Percentiles rank a stretch among this genome's conserved stretches.
Conservation (phyloP, 2,888 invertebrate genomes). For the Yponomeuta evonymella region DNA sequence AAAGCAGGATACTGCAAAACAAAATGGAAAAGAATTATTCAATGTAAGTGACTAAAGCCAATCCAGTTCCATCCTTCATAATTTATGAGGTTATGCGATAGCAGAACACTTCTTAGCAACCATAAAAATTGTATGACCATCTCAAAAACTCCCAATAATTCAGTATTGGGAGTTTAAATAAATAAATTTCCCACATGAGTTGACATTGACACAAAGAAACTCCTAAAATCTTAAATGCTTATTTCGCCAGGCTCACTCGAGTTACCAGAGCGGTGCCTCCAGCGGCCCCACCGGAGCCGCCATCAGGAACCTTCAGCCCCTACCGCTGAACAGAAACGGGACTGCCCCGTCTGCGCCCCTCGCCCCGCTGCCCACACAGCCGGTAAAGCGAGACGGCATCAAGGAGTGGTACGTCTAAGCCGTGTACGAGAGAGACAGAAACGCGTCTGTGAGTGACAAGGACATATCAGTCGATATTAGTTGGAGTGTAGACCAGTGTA, state of each 20-base stretch:
- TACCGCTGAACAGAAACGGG: constrained; percentile 56
- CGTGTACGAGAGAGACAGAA: constrained; percentile 2
- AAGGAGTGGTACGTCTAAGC: constrained; percentile 96
- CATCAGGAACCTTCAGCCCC: constrained; percentile 68
- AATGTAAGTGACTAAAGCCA: no score
- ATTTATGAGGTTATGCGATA: no score
- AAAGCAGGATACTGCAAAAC: no score
- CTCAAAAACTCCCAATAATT: no score
- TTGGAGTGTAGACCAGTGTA: constrained; percentile 2
- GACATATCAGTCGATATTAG: constrained; percentile 12
- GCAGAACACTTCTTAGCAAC: no score
- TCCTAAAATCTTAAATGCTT: neutral
- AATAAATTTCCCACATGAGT: no score
- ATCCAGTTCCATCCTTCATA: no score
- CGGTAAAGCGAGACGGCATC: constrained; percentile 89
- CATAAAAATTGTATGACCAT: no score
- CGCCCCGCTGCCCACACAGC: constrained; percentile 56
- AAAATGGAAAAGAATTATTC: no score
- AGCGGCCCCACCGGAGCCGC: constrained; percentile 66
- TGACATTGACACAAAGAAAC: no score
- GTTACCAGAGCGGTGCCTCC: constrained; percentile 63
- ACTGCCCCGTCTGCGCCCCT: constrained; percentile 60
- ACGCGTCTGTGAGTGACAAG: constrained; percentile 10
- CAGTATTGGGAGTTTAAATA: no score
- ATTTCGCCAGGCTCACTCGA: constrained; percentile 56